Conservation (phyloP, 2,113 vertebrate species). For the Willisornis vidua region DNA sequence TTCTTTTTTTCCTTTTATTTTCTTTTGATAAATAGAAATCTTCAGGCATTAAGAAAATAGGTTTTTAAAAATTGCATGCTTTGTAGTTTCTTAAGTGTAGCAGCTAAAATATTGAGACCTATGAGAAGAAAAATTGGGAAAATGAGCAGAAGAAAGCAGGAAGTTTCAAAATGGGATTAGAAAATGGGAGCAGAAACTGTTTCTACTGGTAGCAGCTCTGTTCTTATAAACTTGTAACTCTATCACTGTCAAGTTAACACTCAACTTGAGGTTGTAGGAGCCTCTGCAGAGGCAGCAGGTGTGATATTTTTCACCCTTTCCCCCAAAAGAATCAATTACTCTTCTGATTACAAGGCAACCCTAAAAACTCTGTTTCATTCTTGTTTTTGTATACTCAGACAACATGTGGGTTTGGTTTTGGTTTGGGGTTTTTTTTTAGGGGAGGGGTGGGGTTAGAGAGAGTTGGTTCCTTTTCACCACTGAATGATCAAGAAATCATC, state of each 20-base stretch:
- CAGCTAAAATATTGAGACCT: not conserved
- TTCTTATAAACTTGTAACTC: not conserved
- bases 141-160: not conserved
- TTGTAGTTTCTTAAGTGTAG: not conserved
- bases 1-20: too few relatives aligned
- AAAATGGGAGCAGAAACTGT: not conserved
- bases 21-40: not conserved
- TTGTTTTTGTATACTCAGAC: not conserved
- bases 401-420: not conserved
- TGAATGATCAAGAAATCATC: not conserved
- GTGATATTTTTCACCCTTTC: not conserved
- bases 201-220: not conserved
- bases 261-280: not conserved
- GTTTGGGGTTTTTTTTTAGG: fast-evolving
- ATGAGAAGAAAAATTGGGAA: not conserved
- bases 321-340: not conserved
- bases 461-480: not conserved
- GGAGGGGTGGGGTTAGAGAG: fast-evolving
- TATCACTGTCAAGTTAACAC: not conserved
- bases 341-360: not conserved
- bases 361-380: not conserved
- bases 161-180: not conserved
- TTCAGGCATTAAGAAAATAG: not conserved
- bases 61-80: not conserved
- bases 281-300: not conserved